Base-by-base conservation (phyloP, 1,140 invertebrate genomes). In the Pogonus chalceus region DNA sequence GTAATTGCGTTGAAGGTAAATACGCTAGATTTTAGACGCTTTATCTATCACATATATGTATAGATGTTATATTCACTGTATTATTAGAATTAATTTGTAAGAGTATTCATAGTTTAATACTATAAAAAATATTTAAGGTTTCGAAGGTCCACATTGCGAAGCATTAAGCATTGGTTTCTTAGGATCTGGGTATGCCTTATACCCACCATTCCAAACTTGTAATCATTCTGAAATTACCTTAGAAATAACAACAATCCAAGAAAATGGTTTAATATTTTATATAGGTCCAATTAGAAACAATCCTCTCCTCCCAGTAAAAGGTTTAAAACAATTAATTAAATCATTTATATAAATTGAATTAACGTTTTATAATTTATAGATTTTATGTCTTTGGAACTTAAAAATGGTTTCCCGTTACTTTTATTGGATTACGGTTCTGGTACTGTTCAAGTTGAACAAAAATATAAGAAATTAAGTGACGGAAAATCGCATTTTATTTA, bases 341-440 rank as follows among this genome's bases (percentile, higher is more conserved):
- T 51, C 10, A 35, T 24, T 23, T 54, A 22, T 24, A 20, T 35
- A 21, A 31, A 51, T 26, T 35, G 26, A n/a, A 20, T 20, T 54
- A 24, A 9, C 20, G 18, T 23, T 35, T 51, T 47, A 51, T 47
- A 39, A 7, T 54, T 65, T 69, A 24, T 72, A 73, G 96, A 98
- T 76, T 98, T 96, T 66, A 85, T 98, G 70, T 83, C 92, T 0
- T 61, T 98, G 35, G 92, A 97, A 69, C 70, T 98, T 21, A 71
- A 79, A n/a, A 78, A 88, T 52, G 92, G 94, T 12, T 88, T 80
- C 64, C 90, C 91, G 0, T 76, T 88, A 0, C 72, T 98, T 0
- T 80, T 89, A 16, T 79, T 97, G 12, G 87, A 97, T 72, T 95
- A 94, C 72, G 95, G 95, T 2, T 82, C 87, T 0, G 92, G 92